These are phyloP conservation scores for Cryptus viduatorius DNA, from an alignment of 2,888 invertebrate genomes.

Conservation along the genomic window DNA sequence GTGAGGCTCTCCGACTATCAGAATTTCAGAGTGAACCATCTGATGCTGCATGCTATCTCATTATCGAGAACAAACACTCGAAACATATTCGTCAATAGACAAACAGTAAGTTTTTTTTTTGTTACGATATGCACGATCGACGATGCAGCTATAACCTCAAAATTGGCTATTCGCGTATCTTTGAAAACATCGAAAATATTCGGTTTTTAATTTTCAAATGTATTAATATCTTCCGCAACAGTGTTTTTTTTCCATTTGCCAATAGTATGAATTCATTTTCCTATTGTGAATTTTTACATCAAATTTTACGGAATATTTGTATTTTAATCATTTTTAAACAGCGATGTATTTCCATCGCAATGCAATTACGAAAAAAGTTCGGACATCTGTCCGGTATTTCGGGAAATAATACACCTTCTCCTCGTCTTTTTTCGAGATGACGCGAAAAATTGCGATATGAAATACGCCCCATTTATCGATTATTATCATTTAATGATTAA, in stretches of 20 bases:
- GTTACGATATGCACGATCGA: background rate
- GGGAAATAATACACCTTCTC: too few relatives aligned
- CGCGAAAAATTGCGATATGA: too few relatives aligned
- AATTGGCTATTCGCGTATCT: background rate
- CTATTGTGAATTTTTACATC: too few relatives aligned
- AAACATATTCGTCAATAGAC: background rate
- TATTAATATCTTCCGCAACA: background rate
- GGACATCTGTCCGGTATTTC: too few relatives aligned
- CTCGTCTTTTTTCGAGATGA: too few relatives aligned
- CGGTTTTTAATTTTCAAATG: background rate
- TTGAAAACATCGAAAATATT: background rate
- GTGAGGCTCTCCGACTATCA: background rate
- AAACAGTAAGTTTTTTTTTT: background rate
- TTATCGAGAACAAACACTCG: background rate
- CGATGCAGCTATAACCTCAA: background rate
- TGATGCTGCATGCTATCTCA: background rate
- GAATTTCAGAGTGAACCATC: background rate
- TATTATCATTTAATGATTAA: background rate
- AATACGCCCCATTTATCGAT: background rate
- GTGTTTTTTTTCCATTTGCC: background rate
- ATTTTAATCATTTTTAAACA: too few relatives aligned
- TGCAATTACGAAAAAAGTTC: too few relatives aligned
- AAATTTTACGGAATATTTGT: too few relatives aligned
- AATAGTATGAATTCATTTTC: too few relatives aligned
- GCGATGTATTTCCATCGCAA: too few relatives aligned